phyloP scores from a whole-genome alignment of 1,140 invertebrate genomes.

The Drosophila varians region DNA sequence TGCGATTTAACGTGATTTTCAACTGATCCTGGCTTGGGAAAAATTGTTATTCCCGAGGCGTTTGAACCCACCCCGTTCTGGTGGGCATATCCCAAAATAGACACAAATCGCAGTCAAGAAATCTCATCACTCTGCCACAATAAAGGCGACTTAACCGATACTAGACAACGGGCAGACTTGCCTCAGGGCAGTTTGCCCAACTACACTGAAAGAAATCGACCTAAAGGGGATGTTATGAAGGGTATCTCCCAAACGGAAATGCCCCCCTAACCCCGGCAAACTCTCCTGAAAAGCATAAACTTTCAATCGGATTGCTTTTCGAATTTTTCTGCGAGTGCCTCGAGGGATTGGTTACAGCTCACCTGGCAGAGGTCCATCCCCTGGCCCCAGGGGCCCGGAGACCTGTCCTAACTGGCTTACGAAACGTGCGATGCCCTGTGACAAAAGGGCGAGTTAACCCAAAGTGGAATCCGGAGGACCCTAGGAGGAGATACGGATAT shows the following conservation, averaged over 20 bases:
- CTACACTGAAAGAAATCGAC: slow-evolving; percentile 31
- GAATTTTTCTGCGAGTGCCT: slow-evolving; percentile 1
- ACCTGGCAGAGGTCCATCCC: slow-evolving; percentile 6
- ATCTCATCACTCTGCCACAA: slow-evolving; percentile 43
- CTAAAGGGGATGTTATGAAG: too few relatives aligned
- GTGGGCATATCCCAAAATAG: slow-evolving; percentile 35
- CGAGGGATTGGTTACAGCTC: slow-evolving; percentile 26
- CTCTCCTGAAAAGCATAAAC: too few relatives aligned
- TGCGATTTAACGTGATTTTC: not conserved
- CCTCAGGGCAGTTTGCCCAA: slow-evolving; percentile 9
- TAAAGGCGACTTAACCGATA: slow-evolving; percentile 28
- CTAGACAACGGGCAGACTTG: slow-evolving; percentile 42
- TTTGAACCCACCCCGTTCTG: not conserved
- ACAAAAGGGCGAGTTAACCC: slow-evolving; percentile 18
- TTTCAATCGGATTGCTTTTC: too few relatives aligned
- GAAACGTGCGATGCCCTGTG: slow-evolving; percentile 1
- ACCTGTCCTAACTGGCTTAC: slow-evolving; percentile 51
- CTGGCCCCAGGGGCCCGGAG: not conserved
- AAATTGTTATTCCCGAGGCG: not conserved
- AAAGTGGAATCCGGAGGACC: not conserved
- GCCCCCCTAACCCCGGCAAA: too few relatives aligned
- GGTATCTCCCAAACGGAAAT: too few relatives aligned
- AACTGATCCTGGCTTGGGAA: not conserved
- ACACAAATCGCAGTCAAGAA: slow-evolving; percentile 37
- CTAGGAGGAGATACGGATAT: slow-evolving; percentile 1